Conservation (phyloP, 2,888 invertebrate genomes). For the Leptura quadrifasciata region DNA sequence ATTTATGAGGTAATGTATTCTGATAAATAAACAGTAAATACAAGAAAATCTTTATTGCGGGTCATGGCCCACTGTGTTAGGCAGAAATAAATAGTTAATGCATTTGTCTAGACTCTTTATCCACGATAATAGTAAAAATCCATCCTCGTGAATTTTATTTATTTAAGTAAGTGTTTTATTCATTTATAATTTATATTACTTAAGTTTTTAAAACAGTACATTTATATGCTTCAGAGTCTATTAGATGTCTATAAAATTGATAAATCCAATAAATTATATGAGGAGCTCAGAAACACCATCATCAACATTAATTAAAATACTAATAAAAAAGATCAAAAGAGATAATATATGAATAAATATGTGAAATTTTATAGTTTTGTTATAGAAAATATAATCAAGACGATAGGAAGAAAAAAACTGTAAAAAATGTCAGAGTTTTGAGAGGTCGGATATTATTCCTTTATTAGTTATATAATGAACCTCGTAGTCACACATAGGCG, state of each 20-base stretch:
- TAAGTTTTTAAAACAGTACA: neutral
- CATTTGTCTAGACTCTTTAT: constrained; percentile 27
- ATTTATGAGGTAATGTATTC: constrained; percentile 10
- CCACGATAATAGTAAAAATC: constrained; percentile 26
- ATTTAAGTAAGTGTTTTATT: constrained; percentile 19
- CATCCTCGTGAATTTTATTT: neutral
- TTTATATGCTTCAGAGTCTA: neutral
- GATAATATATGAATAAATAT: too few relatives aligned
- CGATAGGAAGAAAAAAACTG: too few relatives aligned
- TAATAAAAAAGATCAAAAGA: too few relatives aligned
- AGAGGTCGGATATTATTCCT: too few relatives aligned
- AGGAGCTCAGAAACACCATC: too few relatives aligned
- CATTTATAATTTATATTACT: neutral
- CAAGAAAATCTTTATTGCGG: constrained; percentile 20
- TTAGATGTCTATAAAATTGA: neutral
- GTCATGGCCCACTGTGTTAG: constrained; percentile 27
- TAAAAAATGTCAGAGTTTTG: too few relatives aligned
- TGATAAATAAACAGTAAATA: constrained; percentile 21
- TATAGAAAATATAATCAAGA: too few relatives aligned
- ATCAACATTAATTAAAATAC: too few relatives aligned
- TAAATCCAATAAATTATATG: neutral
- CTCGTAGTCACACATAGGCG: too few relatives aligned
- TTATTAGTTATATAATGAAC: too few relatives aligned
- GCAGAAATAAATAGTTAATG: constrained; percentile 23
- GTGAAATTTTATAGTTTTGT: too few relatives aligned